Base-by-base conservation (phyloP, 1,140 invertebrate genomes). In the Pseudomyrmex pallidus region DNA sequence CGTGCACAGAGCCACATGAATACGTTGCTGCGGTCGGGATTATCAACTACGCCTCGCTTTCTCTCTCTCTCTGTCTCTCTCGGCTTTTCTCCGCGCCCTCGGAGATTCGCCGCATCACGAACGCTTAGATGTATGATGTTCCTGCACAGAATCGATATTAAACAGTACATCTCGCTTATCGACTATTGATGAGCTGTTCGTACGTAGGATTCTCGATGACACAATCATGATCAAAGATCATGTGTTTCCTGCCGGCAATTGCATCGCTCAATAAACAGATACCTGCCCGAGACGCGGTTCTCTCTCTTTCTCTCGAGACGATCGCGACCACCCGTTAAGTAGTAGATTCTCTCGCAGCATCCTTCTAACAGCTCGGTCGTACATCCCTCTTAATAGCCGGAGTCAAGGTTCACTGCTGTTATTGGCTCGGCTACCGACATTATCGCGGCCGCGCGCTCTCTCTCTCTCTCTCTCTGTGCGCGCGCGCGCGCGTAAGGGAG, bases 351-450 rank as follows among this genome's bases (percentile, higher is more conserved):
- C 63, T 57, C 62, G 77, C 82, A 50, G n/a, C 46, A 67, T 66
- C 84, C 67, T 85, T 74, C 66, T 62, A 85, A 48, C 83, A 82
- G 62, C 56, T 78, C 46, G 83, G 20, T 66, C 52, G 74, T 63
- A 78, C 74, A 82, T 85, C 52, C 77, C 83, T 74, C 77, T 87
- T 89, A 83, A 88, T 83, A 77, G 68, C 74, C 48, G 46, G 35
- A 57, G 85, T 61, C 73, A 70, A 74, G 57, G 66, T 67, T 89
- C 86, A 76, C 85, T 72, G 83, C 78, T 85, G 83, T 89, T 86
- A 90, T 87, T 87, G 84, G 72, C 86, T 72, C 35, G 76, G 9
- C 73, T 82, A 63, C 85, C 72, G 67, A 63, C 82, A 50, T 74
- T 67, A 83, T 89, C 87, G 64, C 59, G 64, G 78, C 25, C 50